Evolutionary conservation across 1,140 invertebrate species (phyloP).

Genomic region (Cepaea nemoralis): DNA sequence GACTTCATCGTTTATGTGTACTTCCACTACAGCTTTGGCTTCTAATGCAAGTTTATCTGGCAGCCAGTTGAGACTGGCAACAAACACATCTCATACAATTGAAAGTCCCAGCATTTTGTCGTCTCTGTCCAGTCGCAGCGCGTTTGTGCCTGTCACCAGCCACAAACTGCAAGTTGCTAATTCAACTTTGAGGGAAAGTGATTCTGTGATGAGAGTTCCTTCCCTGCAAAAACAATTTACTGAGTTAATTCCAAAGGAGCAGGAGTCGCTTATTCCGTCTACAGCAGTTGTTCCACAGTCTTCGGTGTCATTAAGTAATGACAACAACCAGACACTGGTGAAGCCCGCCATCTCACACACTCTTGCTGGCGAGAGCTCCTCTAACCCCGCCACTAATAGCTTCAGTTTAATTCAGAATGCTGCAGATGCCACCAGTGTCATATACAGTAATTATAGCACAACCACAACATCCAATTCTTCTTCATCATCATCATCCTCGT

Average conservation of each 20-base stretch:
- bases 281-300: neutral
- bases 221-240: neutral
- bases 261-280: neutral
- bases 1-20: neutral
- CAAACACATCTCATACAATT: neutral
- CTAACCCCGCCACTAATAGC: neutral
- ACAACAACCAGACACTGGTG: neutral
- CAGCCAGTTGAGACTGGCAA: neutral
- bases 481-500: neutral
- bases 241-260: neutral
- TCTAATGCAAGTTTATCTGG: neutral
- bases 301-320: neutral
- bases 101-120: constrained; percentile 26
- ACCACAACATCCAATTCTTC: neutral
- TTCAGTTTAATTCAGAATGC: neutral
- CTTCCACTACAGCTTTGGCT: no score
- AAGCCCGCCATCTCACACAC: neutral
- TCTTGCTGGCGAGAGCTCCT: neutral
- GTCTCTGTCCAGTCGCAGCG: constrained; percentile 48
- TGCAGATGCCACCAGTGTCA: neutral
- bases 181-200: neutral
- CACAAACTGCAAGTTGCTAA: constrained; percentile 26
- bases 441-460: neutral
- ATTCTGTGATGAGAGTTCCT: neutral
- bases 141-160: constrained; percentile 55